Conservation (phyloP, 2,797 vertebrate genomes). For the Calcarius lapponicus region DNA sequence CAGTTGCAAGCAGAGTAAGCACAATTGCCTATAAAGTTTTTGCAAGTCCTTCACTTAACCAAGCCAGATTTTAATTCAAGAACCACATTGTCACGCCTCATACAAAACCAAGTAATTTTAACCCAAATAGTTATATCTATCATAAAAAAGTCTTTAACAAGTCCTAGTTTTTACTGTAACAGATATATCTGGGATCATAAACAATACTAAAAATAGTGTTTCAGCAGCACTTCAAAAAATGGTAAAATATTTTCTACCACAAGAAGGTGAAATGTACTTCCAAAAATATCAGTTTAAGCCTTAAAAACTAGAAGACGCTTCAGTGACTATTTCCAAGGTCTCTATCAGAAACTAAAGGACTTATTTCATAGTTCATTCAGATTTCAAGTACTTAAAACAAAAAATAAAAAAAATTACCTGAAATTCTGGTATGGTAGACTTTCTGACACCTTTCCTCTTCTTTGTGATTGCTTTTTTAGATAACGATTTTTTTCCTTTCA, state of each 20-base stretch:
- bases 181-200: background rate
- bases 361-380: conserved; percentile 1
- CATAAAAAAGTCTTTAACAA: background rate
- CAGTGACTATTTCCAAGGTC: background rate
- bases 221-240: background rate
- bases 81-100: background rate
- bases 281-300: background rate
- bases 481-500: conserved; percentile 85
- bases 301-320: background rate
- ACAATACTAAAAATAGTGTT: background rate
- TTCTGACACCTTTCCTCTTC: conserved; percentile 81
- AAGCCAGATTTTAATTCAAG: background rate
- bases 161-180: background rate
- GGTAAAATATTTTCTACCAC: background rate
- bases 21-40: background rate
- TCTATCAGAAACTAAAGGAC: background rate
- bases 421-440: conserved; percentile 85
- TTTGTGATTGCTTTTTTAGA: conserved; percentile 82
- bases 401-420: conserved; percentile 83
- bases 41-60: background rate
- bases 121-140: background rate
- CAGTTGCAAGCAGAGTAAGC: background rate
- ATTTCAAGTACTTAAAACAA: conserved; percentile 39
- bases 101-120: background rate
- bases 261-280: background rate